phyloP scores from a whole-genome alignment of 2,888 invertebrate species.

The Schrankia costaestrigalis region DNA sequence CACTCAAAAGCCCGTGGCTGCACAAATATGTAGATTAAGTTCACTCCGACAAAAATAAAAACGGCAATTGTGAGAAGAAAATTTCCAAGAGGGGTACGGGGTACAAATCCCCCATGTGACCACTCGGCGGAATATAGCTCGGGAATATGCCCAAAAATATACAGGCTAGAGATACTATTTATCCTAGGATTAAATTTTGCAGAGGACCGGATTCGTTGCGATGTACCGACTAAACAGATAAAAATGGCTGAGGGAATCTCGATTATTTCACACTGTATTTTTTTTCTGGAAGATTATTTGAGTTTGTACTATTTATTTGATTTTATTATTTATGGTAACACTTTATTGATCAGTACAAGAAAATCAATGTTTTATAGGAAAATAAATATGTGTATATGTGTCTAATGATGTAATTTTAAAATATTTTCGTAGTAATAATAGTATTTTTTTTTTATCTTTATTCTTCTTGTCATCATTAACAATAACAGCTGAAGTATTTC shows the following conservation, averaged over 20 bases:
- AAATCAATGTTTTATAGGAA: too few relatives aligned
- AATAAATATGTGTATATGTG: too few relatives aligned
- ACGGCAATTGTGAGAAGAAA: conserved; percentile 37
- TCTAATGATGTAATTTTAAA: too few relatives aligned
- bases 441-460: too few relatives aligned
- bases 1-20: conserved; percentile 34
- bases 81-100: conserved; percentile 31
- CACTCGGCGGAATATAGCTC: conserved; percentile 46
- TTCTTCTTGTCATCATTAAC: too few relatives aligned
- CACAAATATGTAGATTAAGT: conserved; percentile 48
- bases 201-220: conserved; percentile 52
- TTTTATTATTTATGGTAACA: conserved; percentile 19
- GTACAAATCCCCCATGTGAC: conserved; percentile 47
- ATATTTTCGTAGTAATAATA: too few relatives aligned
- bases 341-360: too few relatives aligned
- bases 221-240: conserved; percentile 48
- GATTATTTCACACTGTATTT: conserved; percentile 31
- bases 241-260: conserved; percentile 38
- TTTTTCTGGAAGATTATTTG: conserved; percentile 33
- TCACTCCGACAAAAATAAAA: conserved; percentile 38
- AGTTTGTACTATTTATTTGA: conserved; percentile 26
- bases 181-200: conserved; percentile 70
- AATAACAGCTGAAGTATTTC: too few relatives aligned
- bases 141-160: conserved; percentile 34
- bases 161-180: conserved; percentile 56